Base-by-base conservation (phyloP, 2,797 vertebrate species). In the Schizopygopsis pylzovi region DNA sequence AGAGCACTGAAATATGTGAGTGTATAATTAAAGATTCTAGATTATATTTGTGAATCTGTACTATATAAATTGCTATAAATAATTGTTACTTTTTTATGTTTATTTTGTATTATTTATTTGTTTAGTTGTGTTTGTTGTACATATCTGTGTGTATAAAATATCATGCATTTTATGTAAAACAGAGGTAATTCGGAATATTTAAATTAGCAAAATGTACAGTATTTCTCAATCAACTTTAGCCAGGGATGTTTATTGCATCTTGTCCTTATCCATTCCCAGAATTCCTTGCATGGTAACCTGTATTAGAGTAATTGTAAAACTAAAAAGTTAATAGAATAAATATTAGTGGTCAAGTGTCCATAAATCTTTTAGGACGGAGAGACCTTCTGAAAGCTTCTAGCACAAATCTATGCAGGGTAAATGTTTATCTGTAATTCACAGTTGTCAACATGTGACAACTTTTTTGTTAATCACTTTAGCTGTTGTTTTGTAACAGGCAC, bases 401-500 rank as follows among this genome's bases (percentile, higher is more conserved):
- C 81, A 73, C 81, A 83, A 73, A 83, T 61, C 70, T 83, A 73
- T 83, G 41, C 54, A 73, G 70, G 54, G n/a, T 43, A 59, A 70
- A 56, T n/a, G 22, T 54, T 18, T 67, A 18, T 67, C 28, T 52
- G 28, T 54, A 41, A 22, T 6, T 75, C 25, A 59, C 22, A n/a
- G 56, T 22, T 67, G 61, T 67, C 79, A 22, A n/a, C 59, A 81
- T 47, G 15, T 33, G 45, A 78, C 20, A n/a, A 18, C 18, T 77
- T 39, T 59, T 76, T 56, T 59, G 6, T 15, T 15, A 12, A 18
- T 18, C 6, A 25, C 4, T 20, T 67, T 15, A 45, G 41, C 45
- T 77, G 11, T 61, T 63, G 8, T 39, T 54, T 67, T 67, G 33
- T 67, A 37, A 9, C 6, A 15, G 13, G 33, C 25, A 65, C 22